Percentiles rank a stretch among this genome's conserved stretches.
phyloP scores from a whole-genome alignment of 2,888 invertebrate species.

The Unio delphinus region DNA sequence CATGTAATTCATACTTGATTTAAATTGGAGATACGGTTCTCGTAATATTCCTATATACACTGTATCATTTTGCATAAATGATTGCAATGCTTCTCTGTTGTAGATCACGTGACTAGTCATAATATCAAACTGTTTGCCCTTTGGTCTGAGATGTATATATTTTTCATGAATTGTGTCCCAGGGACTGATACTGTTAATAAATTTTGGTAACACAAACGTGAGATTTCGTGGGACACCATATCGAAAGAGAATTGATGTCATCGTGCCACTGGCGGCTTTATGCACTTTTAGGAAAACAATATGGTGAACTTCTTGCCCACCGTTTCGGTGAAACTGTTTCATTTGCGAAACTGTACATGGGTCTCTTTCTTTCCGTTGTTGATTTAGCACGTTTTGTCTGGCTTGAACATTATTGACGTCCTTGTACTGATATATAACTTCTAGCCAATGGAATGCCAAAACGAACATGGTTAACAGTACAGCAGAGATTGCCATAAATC shows the following conservation, averaged over 20 bases:
- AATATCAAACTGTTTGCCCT: conserved; percentile 35
- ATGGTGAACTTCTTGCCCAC: conserved; percentile 27
- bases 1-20: conserved; percentile 43
- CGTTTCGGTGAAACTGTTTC: conserved; percentile 26
- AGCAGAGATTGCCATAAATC: conserved; percentile 6
- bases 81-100: conserved; percentile 29
- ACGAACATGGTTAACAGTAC: conserved; percentile 4
- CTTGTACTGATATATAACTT: background rate
- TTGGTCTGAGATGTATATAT: conserved; percentile 27
- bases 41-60: conserved; percentile 44
- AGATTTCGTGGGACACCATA: conserved; percentile 32
- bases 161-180: conserved; percentile 20
- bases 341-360: conserved; percentile 18
- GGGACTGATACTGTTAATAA: conserved; percentile 31
- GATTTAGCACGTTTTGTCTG: too few species aligned
- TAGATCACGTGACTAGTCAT: conserved; percentile 45
- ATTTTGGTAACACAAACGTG: conserved; percentile 39
- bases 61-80: conserved; percentile 27
- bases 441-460: conserved; percentile 9
- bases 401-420: too few species aligned
- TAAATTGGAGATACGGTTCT: conserved; percentile 44
- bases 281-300: conserved; percentile 47
- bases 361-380: conserved; percentile 1
- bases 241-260: conserved; percentile 39
- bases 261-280: conserved; percentile 45